These are phyloP conservation scores for Sinocyclocheilus grahami DNA, from an alignment of 2,113 vertebrate species.

Conservation along the genomic window DNA sequence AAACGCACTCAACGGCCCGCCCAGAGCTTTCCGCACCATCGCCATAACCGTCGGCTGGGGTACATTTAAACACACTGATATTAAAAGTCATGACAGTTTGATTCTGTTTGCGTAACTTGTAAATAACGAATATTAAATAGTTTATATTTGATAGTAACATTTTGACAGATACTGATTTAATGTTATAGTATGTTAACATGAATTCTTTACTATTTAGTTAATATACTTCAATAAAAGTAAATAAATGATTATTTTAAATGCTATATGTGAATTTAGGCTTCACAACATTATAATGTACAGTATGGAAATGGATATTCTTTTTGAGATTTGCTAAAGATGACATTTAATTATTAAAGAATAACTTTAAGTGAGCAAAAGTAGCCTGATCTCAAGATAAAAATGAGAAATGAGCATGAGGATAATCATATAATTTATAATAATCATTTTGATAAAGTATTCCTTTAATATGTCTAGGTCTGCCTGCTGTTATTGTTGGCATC, in stretches of 20 bases:
- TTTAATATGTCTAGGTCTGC: slow-evolving; percentile 58
- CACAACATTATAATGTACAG: not conserved
- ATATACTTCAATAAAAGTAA: not conserved
- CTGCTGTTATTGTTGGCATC: slow-evolving; percentile 59
- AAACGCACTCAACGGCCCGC: slow-evolving; percentile 60
- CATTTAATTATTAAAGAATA: not conserved
- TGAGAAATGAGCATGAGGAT: not conserved
- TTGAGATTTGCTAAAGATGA: not conserved
- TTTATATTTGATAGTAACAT: not conserved
- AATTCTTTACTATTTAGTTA: not conserved
- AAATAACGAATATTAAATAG: not conserved
- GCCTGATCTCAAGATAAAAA: not conserved
- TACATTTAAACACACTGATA: not conserved
- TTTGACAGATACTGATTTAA: not conserved
- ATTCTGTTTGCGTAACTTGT: not conserved
- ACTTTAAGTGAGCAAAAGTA: not conserved
- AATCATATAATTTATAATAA: not conserved
- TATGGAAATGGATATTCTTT: not conserved
- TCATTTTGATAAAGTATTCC: not conserved
- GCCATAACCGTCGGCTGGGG: slow-evolving; percentile 64
- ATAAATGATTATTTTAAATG: not conserved
- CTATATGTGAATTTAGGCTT: not conserved
- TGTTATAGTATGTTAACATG: not conserved
- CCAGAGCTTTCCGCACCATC: slow-evolving; percentile 53
- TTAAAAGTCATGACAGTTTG: not conserved